A percentile compares a stretch with the other conserved stretches of the same genome.
These are phyloP conservation scores for Heterodera carotae DNA, from an alignment of 1,140 invertebrate genomes.

Conservation along the genomic window DNA sequence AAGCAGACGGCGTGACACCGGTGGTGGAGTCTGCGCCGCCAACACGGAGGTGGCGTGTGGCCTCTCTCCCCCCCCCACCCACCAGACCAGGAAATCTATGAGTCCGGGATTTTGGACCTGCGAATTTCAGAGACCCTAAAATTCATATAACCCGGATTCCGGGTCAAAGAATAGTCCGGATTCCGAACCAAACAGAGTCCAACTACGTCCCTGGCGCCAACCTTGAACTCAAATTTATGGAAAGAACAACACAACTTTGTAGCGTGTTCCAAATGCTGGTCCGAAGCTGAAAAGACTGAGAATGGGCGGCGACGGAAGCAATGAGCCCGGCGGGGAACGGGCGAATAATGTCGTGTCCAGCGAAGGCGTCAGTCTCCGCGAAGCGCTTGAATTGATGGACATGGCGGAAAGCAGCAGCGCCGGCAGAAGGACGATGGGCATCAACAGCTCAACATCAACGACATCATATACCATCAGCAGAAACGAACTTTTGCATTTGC, in stretches of 20 bases:
- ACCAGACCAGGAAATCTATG: too few relatives aligned
- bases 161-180: too few relatives aligned
- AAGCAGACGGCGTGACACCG: too few relatives aligned
- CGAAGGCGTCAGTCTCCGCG: not conserved
- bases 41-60: too few relatives aligned
- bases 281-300: not conserved
- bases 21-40: too few relatives aligned
- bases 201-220: too few relatives aligned
- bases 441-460: not conserved
- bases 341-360: not conserved
- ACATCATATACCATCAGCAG: not conserved
- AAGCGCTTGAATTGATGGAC: slow-evolving; percentile 16
- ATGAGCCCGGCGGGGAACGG: not conserved
- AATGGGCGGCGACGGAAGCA: not conserved
- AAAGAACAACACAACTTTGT: not conserved
- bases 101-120: too few relatives aligned
- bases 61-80: too few relatives aligned
- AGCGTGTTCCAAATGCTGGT: not conserved
- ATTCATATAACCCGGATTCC: too few relatives aligned
- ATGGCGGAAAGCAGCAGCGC: not conserved
- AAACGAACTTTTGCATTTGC: not conserved
- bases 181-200: too few relatives aligned
- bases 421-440: slow-evolving; percentile 5
- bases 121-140: too few relatives aligned
- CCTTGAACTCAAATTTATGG: too few relatives aligned